phyloP scores from a whole-genome alignment of 1,140 invertebrate genomes.

The Hydropsyche tenuis region DNA sequence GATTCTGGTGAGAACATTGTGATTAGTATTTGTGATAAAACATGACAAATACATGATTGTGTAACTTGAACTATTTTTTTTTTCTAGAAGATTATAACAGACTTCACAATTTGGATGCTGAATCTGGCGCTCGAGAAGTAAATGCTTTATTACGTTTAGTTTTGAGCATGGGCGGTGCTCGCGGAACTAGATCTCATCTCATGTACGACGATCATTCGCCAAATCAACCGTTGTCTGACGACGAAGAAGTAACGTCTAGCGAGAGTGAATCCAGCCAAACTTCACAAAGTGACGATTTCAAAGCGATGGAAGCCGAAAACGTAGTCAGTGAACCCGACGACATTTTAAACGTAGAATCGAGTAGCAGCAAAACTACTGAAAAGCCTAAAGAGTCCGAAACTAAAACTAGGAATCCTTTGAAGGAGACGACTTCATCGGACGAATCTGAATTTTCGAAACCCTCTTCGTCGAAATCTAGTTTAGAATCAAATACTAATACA shows the following conservation, averaged over 20 bases:
- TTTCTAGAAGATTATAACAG: conserved; percentile 55
- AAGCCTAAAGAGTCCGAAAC: not conserved
- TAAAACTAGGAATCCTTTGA: not conserved
- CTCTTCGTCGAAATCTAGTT: not conserved
- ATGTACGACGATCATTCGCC: not conserved
- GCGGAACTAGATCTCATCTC: conserved; percentile 29
- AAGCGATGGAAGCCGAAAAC: not conserved
- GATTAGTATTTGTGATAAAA: not conserved
- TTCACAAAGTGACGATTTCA: not conserved
- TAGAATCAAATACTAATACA: not conserved
- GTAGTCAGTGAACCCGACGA: not conserved
- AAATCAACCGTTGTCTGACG: conserved; percentile 3
- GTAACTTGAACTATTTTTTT: conserved; percentile 2
- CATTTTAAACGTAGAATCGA: not conserved
- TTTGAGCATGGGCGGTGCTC: conserved; percentile 58
- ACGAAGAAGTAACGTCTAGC: not conserved
- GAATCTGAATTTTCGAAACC: not conserved
- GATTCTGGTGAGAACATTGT: not conserved
- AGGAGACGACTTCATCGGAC: not conserved
- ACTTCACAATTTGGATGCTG: conserved; percentile 57
- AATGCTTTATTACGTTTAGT: conserved; percentile 60
- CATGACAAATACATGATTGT: not conserved
- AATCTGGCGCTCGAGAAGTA: conserved; percentile 59
- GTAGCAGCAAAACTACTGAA: not conserved
- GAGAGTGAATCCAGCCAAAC: not conserved